Conservation (phyloP, 2,113 vertebrate species). For the Hippocampus comes region DNA sequence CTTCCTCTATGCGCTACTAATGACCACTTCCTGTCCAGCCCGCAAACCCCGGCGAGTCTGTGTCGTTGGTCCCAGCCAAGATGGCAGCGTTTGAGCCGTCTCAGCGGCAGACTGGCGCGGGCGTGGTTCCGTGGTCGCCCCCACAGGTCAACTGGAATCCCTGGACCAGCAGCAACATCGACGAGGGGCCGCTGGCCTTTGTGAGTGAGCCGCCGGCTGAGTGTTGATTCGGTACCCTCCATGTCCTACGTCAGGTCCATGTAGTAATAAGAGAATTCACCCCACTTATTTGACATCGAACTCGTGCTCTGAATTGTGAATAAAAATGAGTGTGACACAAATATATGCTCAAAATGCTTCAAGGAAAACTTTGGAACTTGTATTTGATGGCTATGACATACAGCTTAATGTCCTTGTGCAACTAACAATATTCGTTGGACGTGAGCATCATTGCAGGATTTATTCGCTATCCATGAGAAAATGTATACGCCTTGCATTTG, state of each 20-base stretch:
- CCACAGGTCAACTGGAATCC: slow-evolving; percentile 99
- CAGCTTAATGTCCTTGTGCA: too few relatives aligned
- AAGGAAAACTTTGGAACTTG: too few relatives aligned
- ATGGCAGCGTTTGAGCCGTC: slow-evolving; percentile 89
- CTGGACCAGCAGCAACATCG: slow-evolving; percentile 97
- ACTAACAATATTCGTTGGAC: too few relatives aligned
- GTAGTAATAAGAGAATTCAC: too few relatives aligned
- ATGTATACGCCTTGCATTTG: too few relatives aligned
- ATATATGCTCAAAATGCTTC: too few relatives aligned
- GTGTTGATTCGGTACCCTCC: not conserved
- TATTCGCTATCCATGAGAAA: too few relatives aligned
- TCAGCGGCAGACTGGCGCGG: slow-evolving; percentile 76
- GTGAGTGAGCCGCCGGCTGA: slow-evolving; percentile 63
- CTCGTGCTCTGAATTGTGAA: too few relatives aligned
- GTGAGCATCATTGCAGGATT: too few relatives aligned
- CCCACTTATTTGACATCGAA: too few relatives aligned
- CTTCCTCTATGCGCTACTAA: not conserved
- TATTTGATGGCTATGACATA: too few relatives aligned
- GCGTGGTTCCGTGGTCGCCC: slow-evolving; percentile 94
- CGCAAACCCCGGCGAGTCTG: slow-evolving; percentile 71
- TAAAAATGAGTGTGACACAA: too few relatives aligned
- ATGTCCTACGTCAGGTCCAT: not conserved
- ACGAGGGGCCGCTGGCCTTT: slow-evolving; percentile 91
- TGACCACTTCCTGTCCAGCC: slow-evolving; percentile 63
- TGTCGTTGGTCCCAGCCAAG: slow-evolving; percentile 82